phyloP scores from a whole-genome alignment of 2,797 vertebrate genomes.

The Phrynocephalus forsythii region DNA sequence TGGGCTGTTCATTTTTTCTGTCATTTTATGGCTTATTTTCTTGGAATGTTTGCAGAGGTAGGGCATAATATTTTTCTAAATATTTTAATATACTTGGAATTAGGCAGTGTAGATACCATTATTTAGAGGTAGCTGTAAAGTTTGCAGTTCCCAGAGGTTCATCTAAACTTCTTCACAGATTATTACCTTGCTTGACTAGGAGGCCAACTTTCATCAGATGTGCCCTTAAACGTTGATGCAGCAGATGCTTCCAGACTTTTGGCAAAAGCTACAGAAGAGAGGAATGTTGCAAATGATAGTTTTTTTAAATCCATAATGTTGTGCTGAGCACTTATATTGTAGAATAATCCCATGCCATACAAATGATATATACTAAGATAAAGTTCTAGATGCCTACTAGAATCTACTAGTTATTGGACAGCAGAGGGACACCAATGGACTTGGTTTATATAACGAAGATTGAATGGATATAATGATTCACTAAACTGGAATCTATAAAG shows the following conservation, averaged over 20 bases:
- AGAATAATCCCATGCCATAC: neutral
- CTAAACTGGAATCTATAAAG: neutral
- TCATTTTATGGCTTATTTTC: neutral
- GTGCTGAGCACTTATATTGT: neutral
- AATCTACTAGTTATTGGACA: neutral
- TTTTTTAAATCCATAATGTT: neutral
- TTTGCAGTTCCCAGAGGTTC: neutral
- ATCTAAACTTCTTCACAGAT: neutral
- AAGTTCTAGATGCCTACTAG: neutral
- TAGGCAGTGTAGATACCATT: neutral
- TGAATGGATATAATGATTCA: neutral
- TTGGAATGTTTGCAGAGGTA: neutral
- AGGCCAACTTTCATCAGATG: neutral
- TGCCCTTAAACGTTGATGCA: neutral
- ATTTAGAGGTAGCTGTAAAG: neutral
- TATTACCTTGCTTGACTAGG: constrained; percentile 4
- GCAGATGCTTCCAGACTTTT: accelerated
- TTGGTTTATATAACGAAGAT: neutral
- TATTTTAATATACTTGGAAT: neutral
- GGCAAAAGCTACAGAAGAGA: neutral
- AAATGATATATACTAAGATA: neutral
- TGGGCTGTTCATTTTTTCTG: neutral
- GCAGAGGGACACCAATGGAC: too few relatives aligned
- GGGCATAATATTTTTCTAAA: neutral
- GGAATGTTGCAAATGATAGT: neutral